These are phyloP conservation scores for Drosophila conformis DNA, from an alignment of 2,888 invertebrate genomes.

Conservation along the genomic window DNA sequence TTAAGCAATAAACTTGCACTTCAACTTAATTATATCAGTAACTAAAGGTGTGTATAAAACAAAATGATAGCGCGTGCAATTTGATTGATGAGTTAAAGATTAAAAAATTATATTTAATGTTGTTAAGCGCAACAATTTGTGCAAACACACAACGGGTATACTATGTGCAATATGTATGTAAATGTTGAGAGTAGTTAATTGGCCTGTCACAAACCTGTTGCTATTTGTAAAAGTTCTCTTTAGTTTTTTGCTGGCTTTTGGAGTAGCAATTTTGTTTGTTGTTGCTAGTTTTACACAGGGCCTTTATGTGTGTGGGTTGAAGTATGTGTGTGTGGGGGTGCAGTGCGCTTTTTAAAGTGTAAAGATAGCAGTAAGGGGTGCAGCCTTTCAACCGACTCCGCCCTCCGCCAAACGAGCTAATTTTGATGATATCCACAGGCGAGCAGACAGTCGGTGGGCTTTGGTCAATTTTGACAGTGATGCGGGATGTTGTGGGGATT, in stretches of 20 bases:
- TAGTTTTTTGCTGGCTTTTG: background rate
- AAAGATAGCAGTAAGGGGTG: background rate
- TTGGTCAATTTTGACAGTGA: constrained; percentile 43
- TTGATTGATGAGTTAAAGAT: background rate
- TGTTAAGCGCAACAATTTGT: background rate
- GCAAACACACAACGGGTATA: background rate
- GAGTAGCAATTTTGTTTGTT: constrained; percentile 9
- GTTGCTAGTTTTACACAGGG: constrained; percentile 5
- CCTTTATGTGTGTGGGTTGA: constrained; percentile 9
- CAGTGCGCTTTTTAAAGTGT: background rate
- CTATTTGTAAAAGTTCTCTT: constrained; percentile 33
- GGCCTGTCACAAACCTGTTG: constrained; percentile 71
- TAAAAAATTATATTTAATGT: background rate
- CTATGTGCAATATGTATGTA: constrained; percentile 11
- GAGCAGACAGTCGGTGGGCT: constrained; percentile 31
- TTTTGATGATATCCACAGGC: constrained; percentile 75
- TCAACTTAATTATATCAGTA: background rate
- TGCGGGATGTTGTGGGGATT: constrained; percentile 8
- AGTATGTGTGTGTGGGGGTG: constrained; percentile 18
- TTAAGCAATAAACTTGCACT: background rate
- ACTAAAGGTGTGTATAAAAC: background rate
- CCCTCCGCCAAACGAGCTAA: constrained; percentile 67
- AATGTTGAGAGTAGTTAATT: constrained; percentile 56
- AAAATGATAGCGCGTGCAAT: background rate
- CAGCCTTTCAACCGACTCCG: constrained; percentile 1